A percentile compares a stretch with the other conserved stretches of the same genome.
Evolutionary conservation across 2,797 vertebrate genomes (phyloP).

Genomic region (Spinus pinus): DNA sequence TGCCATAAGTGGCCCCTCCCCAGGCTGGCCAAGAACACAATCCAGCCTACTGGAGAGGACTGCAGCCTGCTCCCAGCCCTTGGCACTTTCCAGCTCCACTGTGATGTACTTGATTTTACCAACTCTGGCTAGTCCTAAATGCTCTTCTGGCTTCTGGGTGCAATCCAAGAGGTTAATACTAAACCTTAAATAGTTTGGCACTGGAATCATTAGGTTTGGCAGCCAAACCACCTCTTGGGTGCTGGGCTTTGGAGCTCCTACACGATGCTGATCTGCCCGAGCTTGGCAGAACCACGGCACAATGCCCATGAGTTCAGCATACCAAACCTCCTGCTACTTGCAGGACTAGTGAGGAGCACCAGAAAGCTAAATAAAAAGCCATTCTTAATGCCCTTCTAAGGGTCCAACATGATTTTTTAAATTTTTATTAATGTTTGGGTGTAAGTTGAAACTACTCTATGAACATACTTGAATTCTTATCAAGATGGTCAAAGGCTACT

Average conservation of each 20-base stretch:
- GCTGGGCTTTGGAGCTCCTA: not conserved
- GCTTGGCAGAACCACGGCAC: not conserved
- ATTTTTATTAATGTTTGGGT: not conserved
- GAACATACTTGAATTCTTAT: not conserved
- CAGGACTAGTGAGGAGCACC: not conserved
- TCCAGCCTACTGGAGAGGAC: not conserved
- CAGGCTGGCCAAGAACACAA: not conserved
- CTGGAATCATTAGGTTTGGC: slow-evolving; percentile 12
- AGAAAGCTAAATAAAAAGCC: not conserved
- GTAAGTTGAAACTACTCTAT: not conserved
- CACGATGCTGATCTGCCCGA: not conserved
- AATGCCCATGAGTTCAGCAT: not conserved
- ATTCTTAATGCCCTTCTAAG: not conserved
- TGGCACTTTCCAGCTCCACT: not conserved
- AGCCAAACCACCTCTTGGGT: not conserved
- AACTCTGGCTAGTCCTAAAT: not conserved
- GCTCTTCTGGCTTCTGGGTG: not conserved
- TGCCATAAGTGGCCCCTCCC: not conserved
- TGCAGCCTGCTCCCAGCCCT: not conserved
- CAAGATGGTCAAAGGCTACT: not conserved
- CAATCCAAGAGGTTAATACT: slow-evolving; percentile 4
- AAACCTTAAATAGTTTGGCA: slow-evolving; percentile 41
- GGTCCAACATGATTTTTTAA: not conserved
- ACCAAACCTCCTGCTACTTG: not conserved
- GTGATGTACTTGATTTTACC: not conserved